phyloP scores from a whole-genome alignment of 2,113 vertebrate genomes.

The Apteryx mantelli region DNA sequence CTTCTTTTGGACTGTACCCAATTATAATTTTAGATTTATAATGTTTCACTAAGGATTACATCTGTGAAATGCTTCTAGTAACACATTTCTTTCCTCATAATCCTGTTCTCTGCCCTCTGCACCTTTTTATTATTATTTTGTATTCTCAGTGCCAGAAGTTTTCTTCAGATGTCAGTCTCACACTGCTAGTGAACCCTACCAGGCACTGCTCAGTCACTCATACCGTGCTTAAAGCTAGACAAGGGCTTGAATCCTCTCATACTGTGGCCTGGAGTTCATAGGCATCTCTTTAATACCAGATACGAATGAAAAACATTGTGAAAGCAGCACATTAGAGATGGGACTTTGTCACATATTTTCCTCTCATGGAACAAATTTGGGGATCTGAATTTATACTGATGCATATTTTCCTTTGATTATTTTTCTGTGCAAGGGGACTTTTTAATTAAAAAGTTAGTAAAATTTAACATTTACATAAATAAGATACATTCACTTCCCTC shows the following conservation, averaged over 20 bases:
- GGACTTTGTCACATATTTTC: neutral
- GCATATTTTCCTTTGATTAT: neutral
- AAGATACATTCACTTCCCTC: neutral
- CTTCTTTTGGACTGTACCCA: neutral
- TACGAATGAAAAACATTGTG: neutral
- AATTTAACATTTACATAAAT: neutral
- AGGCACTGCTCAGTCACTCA: neutral
- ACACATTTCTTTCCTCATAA: neutral
- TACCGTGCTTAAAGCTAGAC: neutral
- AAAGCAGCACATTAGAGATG: neutral
- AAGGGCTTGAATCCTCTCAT: neutral
- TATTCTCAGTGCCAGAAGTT: neutral
- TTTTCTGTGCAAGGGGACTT: neutral
- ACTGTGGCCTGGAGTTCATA: neutral
- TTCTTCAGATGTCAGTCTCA: neutral
- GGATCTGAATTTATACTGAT: neutral
- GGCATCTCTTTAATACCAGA: neutral
- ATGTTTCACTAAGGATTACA: neutral
- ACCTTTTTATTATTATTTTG: neutral
- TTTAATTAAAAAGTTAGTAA: neutral
- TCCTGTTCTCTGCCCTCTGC: neutral
- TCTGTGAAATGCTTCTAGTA: neutral
- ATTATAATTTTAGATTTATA: neutral
- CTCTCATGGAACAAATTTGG: neutral
- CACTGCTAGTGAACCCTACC: neutral